phyloP scores from a whole-genome alignment of 2,113 vertebrate species.

The Cochlearius cochlearius region DNA sequence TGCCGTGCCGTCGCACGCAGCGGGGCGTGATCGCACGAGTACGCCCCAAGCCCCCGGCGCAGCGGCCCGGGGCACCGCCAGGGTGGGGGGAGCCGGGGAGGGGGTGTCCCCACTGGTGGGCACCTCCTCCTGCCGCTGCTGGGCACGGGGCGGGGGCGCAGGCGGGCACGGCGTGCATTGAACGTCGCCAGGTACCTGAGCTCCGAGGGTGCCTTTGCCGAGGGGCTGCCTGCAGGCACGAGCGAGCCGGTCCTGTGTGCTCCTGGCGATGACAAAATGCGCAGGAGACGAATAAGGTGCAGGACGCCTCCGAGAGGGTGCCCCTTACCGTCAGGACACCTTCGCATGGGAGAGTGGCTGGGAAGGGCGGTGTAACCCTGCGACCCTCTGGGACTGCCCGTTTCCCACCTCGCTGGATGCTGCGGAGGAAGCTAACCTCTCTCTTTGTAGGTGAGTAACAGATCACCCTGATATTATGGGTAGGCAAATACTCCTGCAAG shows the following conservation, averaged over 20 bases:
- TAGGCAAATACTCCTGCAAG: not conserved
- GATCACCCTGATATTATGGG: not conserved
- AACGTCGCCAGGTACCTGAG: not conserved
- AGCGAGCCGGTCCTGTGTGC: not conserved
- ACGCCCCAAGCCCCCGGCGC: rapidly evolving
- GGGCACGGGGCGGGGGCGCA: not conserved
- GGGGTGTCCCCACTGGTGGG: not conserved
- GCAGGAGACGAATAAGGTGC: not conserved
- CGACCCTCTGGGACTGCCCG: no score
- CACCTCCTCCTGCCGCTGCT: not conserved
- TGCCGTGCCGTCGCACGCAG: no score
- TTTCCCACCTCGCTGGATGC: not conserved
- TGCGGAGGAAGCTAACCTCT: not conserved
- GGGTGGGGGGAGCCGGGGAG: not conserved
- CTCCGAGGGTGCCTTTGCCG: not conserved
- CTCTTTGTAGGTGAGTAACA: not conserved
- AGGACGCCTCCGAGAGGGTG: not conserved
- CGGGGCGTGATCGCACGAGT: not conserved
- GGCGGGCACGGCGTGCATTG: not conserved
- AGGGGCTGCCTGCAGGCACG: not conserved
- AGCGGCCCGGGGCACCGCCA: not conserved
- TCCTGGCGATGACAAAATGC: not conserved
- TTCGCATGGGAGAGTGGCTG: not conserved
- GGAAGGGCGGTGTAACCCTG: not conserved
- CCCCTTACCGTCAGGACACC: not conserved